Evolutionary conservation across 2,113 vertebrate species (phyloP).

Genomic region (Myodes glareolus): DNA sequence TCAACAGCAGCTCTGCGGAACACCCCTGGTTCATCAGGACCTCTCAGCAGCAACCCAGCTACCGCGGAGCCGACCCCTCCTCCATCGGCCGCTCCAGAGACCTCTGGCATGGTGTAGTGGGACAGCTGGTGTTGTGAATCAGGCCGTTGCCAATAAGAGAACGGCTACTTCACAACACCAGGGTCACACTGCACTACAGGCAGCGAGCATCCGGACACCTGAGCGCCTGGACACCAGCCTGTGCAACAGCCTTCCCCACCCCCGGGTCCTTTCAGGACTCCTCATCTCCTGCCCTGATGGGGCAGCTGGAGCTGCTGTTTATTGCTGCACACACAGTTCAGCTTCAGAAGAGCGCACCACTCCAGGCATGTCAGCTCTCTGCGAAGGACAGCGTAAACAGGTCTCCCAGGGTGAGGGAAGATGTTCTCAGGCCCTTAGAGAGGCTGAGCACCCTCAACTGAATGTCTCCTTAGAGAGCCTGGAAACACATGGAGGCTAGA

Average conservation of each 20-base stretch:
- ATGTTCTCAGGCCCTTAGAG: too few species aligned
- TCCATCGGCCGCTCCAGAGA: rapidly evolving
- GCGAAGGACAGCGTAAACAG: neutral
- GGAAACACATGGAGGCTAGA: neutral
- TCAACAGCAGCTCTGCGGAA: neutral
- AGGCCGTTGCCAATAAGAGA: slow-evolving; percentile 93
- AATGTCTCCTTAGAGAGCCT: neutral
- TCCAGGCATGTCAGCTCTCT: neutral
- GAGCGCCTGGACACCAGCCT: neutral
- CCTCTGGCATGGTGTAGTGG: slow-evolving; percentile 86
- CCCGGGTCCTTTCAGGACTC: neutral
- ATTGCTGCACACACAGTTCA: neutral
- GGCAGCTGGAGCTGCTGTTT: neutral
- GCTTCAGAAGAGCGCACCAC: neutral
- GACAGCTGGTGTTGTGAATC: slow-evolving; percentile 99
- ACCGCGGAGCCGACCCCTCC: neutral
- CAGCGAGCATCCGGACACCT: slow-evolving; percentile 63
- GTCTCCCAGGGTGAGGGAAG: neutral
- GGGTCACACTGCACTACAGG: slow-evolving; percentile 90
- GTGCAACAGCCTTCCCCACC: rapidly evolving
- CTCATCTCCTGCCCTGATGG: neutral
- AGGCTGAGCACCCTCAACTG: neutral
- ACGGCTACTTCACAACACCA: slow-evolving; percentile 99
- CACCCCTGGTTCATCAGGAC: neutral
- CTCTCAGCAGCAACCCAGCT: slow-evolving; percentile 76